Evolutionary conservation across 1,140 invertebrate genomes (phyloP).

Genomic region (Wasmannia auropunctata): DNA sequence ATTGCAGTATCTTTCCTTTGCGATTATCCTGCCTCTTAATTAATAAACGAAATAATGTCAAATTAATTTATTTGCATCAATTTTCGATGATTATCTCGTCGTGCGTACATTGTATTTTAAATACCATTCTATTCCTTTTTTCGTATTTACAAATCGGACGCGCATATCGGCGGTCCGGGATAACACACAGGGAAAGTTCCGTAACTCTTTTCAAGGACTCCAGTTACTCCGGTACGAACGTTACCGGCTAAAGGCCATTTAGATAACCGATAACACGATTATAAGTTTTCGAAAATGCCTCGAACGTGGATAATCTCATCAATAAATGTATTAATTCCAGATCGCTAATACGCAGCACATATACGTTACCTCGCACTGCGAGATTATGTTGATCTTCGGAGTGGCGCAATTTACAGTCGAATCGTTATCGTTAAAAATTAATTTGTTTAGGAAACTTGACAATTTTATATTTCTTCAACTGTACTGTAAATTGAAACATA

Average conservation of each 20-base stretch:
- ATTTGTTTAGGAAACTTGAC: background rate
- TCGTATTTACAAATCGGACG: background rate
- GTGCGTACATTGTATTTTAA: background rate
- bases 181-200: background rate
- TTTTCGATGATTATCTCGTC: background rate
- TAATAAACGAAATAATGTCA: background rate
- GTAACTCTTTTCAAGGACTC: conserved; percentile 22
- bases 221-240: background rate
- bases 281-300: conserved; percentile 36
- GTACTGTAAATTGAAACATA: background rate
- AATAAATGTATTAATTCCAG: conserved; percentile 18
- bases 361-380: background rate
- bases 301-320: conserved; percentile 49
- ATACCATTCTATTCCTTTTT: background rate
- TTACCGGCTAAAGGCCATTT: background rate
- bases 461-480: background rate
- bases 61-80: background rate
- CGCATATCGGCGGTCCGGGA: background rate
- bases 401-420: background rate
- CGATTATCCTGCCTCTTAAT: background rate
- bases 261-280: conserved; percentile 15
- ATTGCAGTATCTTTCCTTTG: background rate
- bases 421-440: background rate
- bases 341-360: conserved; percentile 10
- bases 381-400: background rate